These are phyloP conservation scores for Apteryx mantelli DNA, from an alignment of 2,113 vertebrate genomes.

Conservation along the genomic window DNA sequence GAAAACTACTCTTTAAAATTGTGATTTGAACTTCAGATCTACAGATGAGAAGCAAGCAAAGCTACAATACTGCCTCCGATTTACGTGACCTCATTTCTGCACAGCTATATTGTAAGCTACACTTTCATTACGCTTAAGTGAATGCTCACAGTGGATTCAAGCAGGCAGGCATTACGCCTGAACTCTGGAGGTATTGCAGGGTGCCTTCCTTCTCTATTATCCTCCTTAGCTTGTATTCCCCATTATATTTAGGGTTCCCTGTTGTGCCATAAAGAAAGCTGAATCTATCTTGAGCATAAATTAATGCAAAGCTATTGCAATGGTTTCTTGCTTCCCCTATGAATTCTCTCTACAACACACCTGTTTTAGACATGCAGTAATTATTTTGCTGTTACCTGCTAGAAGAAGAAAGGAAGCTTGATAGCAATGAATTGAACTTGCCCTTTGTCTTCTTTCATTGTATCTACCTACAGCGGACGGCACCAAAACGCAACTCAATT, in stretches of 20 bases:
- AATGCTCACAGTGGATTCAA: not conserved
- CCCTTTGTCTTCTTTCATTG: constrained; percentile 12
- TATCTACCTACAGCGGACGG: constrained; percentile 23
- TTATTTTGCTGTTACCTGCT: constrained; percentile 41
- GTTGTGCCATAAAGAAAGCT: not conserved
- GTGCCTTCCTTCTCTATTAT: constrained; percentile 8
- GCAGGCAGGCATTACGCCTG: not conserved
- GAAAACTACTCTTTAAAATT: not conserved
- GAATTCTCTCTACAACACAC: constrained; percentile 1
- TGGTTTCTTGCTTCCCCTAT: constrained; percentile 15
- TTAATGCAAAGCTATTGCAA: not conserved
- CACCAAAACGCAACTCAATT: constrained; percentile 52
- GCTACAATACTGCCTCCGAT: not conserved
- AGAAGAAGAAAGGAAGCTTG: constrained; percentile 10
- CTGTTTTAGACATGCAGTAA: not conserved
- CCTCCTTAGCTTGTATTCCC: constrained; percentile 15
- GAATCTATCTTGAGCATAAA: constrained; percentile 40
- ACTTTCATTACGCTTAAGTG: not conserved
- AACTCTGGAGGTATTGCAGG: not conserved
- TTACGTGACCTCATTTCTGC: constrained; percentile 35
- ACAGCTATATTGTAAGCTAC: not conserved
- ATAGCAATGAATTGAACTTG: constrained; percentile 11
- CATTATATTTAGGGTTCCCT: constrained; percentile 21
- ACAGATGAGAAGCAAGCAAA: too few relatives aligned
- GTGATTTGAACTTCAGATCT: not conserved